Evolutionary conservation across 2,113 vertebrate species (phyloP).

Genomic region (Naja naja): DNA sequence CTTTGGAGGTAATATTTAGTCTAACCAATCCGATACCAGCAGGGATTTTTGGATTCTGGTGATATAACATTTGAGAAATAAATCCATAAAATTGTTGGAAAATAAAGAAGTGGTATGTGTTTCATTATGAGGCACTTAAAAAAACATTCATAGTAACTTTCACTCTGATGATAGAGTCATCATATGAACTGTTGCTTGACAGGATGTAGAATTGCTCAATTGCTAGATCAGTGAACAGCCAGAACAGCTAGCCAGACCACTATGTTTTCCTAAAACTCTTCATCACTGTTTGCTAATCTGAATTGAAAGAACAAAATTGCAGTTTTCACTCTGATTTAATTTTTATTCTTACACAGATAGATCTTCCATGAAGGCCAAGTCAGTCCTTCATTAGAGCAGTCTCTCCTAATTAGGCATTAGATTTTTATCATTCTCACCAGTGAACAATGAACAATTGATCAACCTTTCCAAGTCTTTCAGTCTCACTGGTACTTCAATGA

Average conservation of each 20-base stretch:
- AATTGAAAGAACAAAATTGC: not conserved
- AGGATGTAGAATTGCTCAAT: not conserved
- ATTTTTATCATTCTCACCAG: not conserved
- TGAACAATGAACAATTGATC: not conserved
- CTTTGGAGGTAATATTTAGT: not conserved
- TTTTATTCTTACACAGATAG: not conserved
- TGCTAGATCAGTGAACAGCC: not conserved
- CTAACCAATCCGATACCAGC: not conserved
- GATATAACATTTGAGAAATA: not conserved
- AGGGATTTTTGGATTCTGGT: not conserved
- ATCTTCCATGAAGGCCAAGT: not conserved
- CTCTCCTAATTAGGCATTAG: not conserved
- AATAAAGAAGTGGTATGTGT: not conserved
- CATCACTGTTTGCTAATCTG: not conserved
- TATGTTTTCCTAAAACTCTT: not conserved
- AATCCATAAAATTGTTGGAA: not conserved
- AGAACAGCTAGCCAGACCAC: not conserved
- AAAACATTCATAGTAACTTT: not conserved
- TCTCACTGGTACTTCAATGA: not conserved
- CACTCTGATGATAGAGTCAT: not conserved
- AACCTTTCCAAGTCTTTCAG: not conserved
- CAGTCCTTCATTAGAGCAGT: not conserved
- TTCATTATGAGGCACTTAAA: not conserved
- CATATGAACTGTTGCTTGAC: not conserved
- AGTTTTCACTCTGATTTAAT: not conserved